Evolutionary conservation across 1,140 invertebrate genomes (phyloP), one percentile per base, ranked within the genome.

Genomic region (Drosophila guanche): DNA sequence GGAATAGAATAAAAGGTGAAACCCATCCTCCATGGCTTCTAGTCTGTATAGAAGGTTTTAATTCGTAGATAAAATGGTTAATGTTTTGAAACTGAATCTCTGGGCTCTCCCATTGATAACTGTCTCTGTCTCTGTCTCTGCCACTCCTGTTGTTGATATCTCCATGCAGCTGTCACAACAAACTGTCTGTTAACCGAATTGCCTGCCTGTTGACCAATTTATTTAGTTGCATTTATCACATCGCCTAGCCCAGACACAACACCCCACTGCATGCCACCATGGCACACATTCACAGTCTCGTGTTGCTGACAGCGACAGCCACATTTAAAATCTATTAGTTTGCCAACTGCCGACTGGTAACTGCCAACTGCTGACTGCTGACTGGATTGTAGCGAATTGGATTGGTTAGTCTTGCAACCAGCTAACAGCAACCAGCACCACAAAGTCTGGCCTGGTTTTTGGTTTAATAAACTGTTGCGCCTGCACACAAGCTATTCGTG

Each of bases 311-410:
- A 86, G 74, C 77, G 73, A 81, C 81, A 86, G 81, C 62, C 76
- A 62, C 81, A 86, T 86, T 86, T 80, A 71, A 85, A 85, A 85
- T 85, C 81, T 86, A 86, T 85, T 85, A 86, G 81, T 76, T 50
- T 33, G 43, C 63, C 60, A 72, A 83, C 59, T 73, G 68, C 45
- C 60, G 60, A 58, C 51, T 67, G 63, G 50, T 33, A 29, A 65
- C 56, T 51, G 37, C 52, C 23, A 7, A 41, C 45, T 53, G 16
- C 16, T 20, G 16, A 20, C 16, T 37, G 10, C 29, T 8, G 10
- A 37, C 10, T 37, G 33, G 10, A 37, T 12, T 37, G 33, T 10
- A 12, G 0, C 8, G 29, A 2, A 25, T 25, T 6, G 25, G 25
- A 27, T 27, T 27, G 25, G 25, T 27, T 29, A 8, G 8, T 10